Evolutionary conservation across 2,797 vertebrate genomes (phyloP), one percentile per base, ranked within the genome.

Genomic region (Bothrops alternatus): DNA sequence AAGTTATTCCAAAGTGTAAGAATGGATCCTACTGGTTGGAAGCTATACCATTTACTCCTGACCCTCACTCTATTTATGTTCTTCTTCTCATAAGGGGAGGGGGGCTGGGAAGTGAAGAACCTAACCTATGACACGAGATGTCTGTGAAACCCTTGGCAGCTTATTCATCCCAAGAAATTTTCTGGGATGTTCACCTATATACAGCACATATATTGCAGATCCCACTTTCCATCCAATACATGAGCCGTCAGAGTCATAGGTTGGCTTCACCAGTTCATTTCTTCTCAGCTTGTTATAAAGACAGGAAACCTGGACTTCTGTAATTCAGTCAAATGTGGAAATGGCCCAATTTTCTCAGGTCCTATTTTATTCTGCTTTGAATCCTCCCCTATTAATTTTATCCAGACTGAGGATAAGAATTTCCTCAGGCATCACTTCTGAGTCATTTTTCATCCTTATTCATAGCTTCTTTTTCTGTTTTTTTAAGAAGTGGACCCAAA

Each of bases 401-500:
- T 93, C 94, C 47, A 90, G 93, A 90, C 85, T 94, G 87, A 95
- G 91, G 96, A 94, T 0, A 14, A 92, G 93, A 94, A 94, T 95
- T 94, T 96, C 94, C 96, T 96, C 89, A 91, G 95, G 95, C 95
- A 96, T 95, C 93, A 96, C 95, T 96, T 96, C 92, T 95, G 90
- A 96, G 95, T 96, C 94, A 95, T 96, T 95, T 90, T 90, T 94
- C 96, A 94, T 95, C 94, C 95, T 94, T 95, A 94, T 96, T 96
- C 92, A 93, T 96, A 92, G 93, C 90, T 73, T 91, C n/a, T 42
- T 91, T 88, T 65, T 26, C 26, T 60, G 60, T 50, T 85, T 26
- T 55, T 85, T 95, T 95, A 96, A 95, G 96, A 95, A 95, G 93
- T 96, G 95, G 94, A 50, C 95, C 94, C 93, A 93, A 93, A 89